Evolutionary conservation across 2,888 invertebrate genomes (phyloP).

Genomic region (Ellobium chinense): DNA sequence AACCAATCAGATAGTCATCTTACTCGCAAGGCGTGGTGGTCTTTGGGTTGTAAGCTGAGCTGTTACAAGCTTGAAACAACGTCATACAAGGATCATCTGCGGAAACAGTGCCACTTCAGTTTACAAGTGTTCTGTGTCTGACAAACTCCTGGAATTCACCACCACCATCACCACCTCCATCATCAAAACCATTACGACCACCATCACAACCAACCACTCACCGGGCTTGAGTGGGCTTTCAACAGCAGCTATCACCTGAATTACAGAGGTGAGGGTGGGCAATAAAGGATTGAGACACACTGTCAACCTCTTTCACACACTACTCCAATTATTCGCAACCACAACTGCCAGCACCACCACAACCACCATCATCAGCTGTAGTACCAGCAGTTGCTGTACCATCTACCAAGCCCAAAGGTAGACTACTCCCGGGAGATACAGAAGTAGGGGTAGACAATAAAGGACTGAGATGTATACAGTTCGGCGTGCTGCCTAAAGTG

Average conservation of each 20-base stretch:
- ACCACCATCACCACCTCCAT: too few relatives aligned
- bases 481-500: too few relatives aligned
- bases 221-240: too few relatives aligned
- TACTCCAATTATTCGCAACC: neutral
- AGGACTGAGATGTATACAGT: too few relatives aligned
- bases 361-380: neutral
- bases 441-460: neutral
- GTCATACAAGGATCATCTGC: neutral
- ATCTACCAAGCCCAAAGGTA: neutral
- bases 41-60: neutral
- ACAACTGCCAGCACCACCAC: neutral
- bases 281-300: neutral
- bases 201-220: too few relatives aligned
- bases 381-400: too few relatives aligned
- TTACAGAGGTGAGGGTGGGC: neutral
- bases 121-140: too few relatives aligned
- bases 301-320: neutral
- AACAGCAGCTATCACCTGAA: neutral
- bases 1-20: neutral
- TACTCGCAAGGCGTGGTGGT: conserved; percentile 8
- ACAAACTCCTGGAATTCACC: too few relatives aligned
- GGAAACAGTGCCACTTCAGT: neutral
- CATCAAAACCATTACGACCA: too few relatives aligned
- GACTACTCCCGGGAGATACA: neutral
- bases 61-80: neutral